Evolutionary conservation across 2,113 vertebrate species (phyloP), one percentile per base, ranked within the genome.

Genomic region (Marmota flaviventris): DNA sequence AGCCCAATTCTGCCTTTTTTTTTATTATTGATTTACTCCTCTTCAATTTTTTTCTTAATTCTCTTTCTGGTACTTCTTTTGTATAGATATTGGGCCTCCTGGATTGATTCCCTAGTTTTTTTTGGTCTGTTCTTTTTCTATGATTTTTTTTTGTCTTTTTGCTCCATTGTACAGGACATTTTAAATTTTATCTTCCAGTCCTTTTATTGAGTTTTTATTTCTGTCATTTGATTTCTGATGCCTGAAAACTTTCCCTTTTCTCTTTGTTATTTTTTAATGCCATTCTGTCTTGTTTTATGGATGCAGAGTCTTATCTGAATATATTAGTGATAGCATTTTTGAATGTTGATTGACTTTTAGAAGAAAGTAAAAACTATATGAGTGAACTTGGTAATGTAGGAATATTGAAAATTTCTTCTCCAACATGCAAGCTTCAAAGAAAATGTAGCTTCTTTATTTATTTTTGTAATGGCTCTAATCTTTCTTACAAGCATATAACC

Each of bases 301-400:
- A 56, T 95, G 18, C 67, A 58, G 25, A 85, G 7, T 85, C 65
- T 79, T 94, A 78, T 45, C 37, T 93, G 73, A 85, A 37, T 91
- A 34, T 89, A 75, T 69, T 70, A 65, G 67, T 95, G 48, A 42
- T 83, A 56, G 6, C 77, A 76, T 76, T 90, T 95, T 86, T 84
- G 45, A 87, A 87, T 83, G 27, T 93, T 86, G 32, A 37, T 87
- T 93, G 73, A 24, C 85, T 85, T 93, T 87, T 63, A 75, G 82
- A 84, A 14, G 25, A 37, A 79, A 89, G 48, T 69, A 39, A 91
- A 77, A 72, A 22, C 16, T 45, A 63, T 85, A 83, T 94, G 39
- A 90, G 4, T 61, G 45, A 79, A 67, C 70, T 32, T 76, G 39
- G 53, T 91, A 18, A 70, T 73, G 10, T n/a, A 78, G 53, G 12